phyloP scores from a whole-genome alignment of 2,797 vertebrate genomes.

The Sebastes vulpes region DNA sequence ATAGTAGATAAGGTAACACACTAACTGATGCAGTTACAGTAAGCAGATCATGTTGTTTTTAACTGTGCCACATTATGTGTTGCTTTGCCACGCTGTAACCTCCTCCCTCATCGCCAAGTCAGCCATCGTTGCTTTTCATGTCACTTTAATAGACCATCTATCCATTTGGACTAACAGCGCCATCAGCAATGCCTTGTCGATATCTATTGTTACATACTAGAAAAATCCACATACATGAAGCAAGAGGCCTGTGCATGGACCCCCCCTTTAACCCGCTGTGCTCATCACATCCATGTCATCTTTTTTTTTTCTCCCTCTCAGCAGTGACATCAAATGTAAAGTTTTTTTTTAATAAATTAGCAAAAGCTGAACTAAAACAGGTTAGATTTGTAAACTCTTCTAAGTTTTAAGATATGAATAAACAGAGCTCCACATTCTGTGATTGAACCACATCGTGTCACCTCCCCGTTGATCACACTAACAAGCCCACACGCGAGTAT shows the following conservation, averaged over 20 bases:
- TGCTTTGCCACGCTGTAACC: constrained; percentile 56
- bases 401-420: constrained; percentile 32
- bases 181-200: constrained; percentile 30
- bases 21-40: constrained; percentile 44
- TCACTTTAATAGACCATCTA: constrained; percentile 40
- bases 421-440: constrained; percentile 83
- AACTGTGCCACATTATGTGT: constrained; percentile 57
- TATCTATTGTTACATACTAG: background rate
- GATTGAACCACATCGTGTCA: constrained; percentile 24
- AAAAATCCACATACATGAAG: constrained; percentile 56
- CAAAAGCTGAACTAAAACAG: background rate
- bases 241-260: constrained; percentile 70
- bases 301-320: constrained; percentile 9
- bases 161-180: constrained; percentile 64
- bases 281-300: constrained; percentile 52
- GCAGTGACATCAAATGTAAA: constrained; percentile 30
- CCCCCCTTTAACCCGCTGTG: constrained; percentile 17
- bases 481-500: constrained; percentile 4
- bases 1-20: constrained; percentile 47
- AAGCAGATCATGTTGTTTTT: constrained; percentile 43
- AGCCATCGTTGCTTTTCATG: constrained; percentile 62
- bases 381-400: background rate
- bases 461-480: constrained; percentile 42
- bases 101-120: constrained; percentile 46
- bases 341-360: constrained; percentile 14